Conservation (phyloP, 2,888 invertebrate genomes). For the Ochlodes sylvanus region DNA sequence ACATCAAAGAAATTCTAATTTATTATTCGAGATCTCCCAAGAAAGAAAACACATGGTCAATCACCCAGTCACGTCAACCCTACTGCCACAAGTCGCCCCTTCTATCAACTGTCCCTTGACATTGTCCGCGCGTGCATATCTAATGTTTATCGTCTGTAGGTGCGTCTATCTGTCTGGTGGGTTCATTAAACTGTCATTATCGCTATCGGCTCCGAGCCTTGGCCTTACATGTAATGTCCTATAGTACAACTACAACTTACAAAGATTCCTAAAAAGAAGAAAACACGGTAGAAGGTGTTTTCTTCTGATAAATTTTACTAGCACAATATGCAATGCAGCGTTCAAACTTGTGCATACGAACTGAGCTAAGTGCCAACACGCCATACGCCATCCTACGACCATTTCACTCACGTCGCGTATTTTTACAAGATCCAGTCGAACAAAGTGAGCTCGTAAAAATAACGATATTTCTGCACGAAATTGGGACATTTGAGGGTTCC, state of each 20-base stretch:
- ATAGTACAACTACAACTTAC: too few relatives aligned
- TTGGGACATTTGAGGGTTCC: background rate
- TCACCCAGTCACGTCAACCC: too few relatives aligned
- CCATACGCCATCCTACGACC: background rate
- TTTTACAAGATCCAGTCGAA: background rate
- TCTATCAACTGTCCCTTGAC: conserved; percentile 13
- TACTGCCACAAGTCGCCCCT: background rate
- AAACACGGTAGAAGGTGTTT: too few relatives aligned
- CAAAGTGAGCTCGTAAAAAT: background rate
- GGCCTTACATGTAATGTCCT: conserved; percentile 4
- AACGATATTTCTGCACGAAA: background rate
- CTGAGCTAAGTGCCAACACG: background rate
- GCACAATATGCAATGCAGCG: background rate
- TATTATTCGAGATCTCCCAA: too few relatives aligned
- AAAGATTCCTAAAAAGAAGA: too few relatives aligned
- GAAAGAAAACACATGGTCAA: too few relatives aligned
- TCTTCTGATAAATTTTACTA: too few relatives aligned
- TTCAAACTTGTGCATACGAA: background rate
- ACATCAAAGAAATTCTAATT: too few relatives aligned
- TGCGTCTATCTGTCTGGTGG: conserved; percentile 17
- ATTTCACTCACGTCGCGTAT: background rate
- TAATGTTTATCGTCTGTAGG: conserved; percentile 26
- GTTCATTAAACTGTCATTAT: conserved; percentile 27
- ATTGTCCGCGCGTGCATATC: conserved; percentile 18
- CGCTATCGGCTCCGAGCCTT: conserved; percentile 5